Base-by-base conservation (phyloP, 2,888 invertebrate genomes). In the Dryadula phaetusa region DNA sequence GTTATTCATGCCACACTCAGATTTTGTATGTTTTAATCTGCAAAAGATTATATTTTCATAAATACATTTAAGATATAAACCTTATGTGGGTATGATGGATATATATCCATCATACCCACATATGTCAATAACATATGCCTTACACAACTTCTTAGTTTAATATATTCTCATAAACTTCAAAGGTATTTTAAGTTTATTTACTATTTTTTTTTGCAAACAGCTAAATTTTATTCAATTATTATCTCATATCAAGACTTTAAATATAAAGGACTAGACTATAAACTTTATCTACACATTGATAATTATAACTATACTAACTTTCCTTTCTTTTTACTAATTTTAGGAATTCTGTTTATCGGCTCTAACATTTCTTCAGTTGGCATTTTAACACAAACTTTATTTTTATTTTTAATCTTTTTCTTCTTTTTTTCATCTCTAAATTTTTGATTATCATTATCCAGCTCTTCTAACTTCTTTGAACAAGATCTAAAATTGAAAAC, bases 391-490 rank as follows among this genome's bases (percentile, higher is more conserved):
- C 86, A 79, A 65, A 83, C 77, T 77, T 90, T 52, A 52, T 32
- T 93, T 81, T 93, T 93, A 10, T 79, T 79, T 79, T 90, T 93
- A 0, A 80, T 76, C 78, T 92, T 93, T 74, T 92, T 93, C 76
- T 92, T 93, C 75, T 90, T 90, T 78, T 93, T 93, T 62, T 88
- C 88, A 22, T 88, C 87, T 75, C 87, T 90, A 18, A 87, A 28
- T 88, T 87, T 75, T 88, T 89, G 20, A 71, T 82, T 79, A 85
- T 90, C 90, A 32, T 80, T 85, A 81, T 93, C 92, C 65, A 93
- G 76, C 75, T 90, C 92, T 81, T 93, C 90, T 54, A 95, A 80
- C 79, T 95, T 95, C 79, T 95, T 94, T 1, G 95, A 95, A 79
- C 95, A 95, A 1, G 95, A 95, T 73, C 95, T 95, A 12, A 16